Conservation (phyloP, 2,113 vertebrate species). For the Aldabrachelys gigantea region DNA sequence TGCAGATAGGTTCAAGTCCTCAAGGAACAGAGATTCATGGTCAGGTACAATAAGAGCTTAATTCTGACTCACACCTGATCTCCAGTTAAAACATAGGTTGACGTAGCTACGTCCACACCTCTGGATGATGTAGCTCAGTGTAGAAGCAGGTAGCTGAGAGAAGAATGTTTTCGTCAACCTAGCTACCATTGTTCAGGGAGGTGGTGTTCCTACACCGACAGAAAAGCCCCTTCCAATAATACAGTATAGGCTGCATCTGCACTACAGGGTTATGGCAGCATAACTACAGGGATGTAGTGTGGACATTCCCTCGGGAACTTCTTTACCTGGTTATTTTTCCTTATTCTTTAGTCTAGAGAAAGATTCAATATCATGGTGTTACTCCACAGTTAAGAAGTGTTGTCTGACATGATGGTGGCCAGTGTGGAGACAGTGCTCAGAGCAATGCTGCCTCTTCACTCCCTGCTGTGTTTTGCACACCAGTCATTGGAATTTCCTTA, state of each 20-base stretch:
- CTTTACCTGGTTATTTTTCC: background rate
- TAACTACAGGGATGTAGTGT: background rate
- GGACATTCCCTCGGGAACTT: background rate
- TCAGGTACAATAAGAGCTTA: background rate
- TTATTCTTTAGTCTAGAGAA: background rate
- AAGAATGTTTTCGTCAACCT: background rate
- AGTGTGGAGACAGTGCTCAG: fast-evolving
- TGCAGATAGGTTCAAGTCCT: background rate
- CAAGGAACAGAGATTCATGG: background rate
- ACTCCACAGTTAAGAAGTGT: background rate
- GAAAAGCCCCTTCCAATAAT: background rate
- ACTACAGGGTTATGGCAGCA: background rate
- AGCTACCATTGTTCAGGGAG: background rate
- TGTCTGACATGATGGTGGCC: background rate
- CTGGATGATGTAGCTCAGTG: background rate
- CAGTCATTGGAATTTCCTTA: fast-evolving
- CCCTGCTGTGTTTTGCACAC: fast-evolving
- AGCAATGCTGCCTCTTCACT: background rate
- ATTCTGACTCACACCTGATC: background rate
- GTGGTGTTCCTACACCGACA: background rate
- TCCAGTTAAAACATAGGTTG: background rate
- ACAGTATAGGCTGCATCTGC: background rate
- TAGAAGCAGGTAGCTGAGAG: background rate
- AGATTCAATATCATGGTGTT: background rate
- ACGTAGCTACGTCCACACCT: background rate